These are phyloP conservation scores for Drosophila sp. DNA, from an alignment of 1,140 invertebrate genomes.

Conservation along the genomic window DNA sequence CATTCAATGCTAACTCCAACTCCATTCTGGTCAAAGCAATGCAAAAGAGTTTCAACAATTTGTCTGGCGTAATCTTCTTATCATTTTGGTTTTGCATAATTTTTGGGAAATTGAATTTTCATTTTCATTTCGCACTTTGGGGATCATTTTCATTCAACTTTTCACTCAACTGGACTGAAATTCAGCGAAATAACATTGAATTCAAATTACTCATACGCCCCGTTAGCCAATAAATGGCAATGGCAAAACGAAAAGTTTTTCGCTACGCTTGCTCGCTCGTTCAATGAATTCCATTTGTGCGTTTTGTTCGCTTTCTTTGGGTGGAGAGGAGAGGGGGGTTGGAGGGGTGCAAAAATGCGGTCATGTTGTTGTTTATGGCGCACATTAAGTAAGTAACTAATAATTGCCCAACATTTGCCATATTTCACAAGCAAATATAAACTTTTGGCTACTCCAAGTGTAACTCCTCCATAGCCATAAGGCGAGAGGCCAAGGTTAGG, in stretches of 20 bases:
- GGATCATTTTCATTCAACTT: not conserved
- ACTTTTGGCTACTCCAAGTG: conserved; percentile 7
- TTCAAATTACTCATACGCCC: conserved; percentile 44
- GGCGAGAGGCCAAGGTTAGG: too few species aligned
- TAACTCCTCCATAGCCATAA: too few species aligned
- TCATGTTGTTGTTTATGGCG: conserved; percentile 57
- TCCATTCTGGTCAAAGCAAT: not conserved
- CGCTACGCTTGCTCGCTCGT: conserved; percentile 7
- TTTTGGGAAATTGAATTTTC: not conserved
- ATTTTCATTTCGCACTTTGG: not conserved
- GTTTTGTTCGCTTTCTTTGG: not conserved
- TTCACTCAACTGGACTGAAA: conserved; percentile 18
- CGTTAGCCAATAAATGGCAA: conserved; percentile 28
- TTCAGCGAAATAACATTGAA: conserved; percentile 32
- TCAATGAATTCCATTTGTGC: conserved; percentile 24
- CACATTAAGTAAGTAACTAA: conserved; percentile 70
- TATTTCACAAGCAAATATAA: conserved; percentile 76
- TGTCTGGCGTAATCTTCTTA: not conserved
- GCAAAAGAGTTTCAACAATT: not conserved
- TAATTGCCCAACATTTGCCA: conserved; percentile 73
- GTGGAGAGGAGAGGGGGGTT: too few species aligned
- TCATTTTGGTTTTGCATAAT: not conserved
- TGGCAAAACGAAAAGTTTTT: conserved; percentile 41
- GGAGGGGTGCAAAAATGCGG: conserved; percentile 26
- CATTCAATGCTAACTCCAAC: not conserved